phyloP scores from a whole-genome alignment of 2,888 invertebrate species.

The Exephanes ischioxanthus region DNA sequence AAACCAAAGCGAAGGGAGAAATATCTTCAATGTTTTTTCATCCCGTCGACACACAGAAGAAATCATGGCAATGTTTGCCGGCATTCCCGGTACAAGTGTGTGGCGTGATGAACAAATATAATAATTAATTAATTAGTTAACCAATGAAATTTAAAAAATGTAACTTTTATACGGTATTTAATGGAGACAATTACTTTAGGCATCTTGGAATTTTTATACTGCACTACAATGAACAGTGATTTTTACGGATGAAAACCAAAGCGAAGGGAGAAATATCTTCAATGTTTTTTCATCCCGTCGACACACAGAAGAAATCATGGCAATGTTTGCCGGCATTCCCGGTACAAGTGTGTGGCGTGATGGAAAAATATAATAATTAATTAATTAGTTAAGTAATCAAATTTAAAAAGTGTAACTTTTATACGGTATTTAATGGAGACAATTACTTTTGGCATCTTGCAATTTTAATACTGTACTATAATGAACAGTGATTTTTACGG shows the following conservation, averaged over 20 bases:
- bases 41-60: no score
- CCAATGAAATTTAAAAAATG: not conserved
- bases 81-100: no score
- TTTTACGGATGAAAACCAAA: no score
- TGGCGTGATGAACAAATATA: no score
- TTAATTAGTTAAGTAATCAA: not conserved
- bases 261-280: not conserved
- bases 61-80: no score
- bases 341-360: no score
- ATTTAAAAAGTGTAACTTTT: not conserved
- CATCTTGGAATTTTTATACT: no score
- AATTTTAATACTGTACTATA: not conserved
- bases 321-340: not conserved
- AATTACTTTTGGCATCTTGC: not conserved
- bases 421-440: not conserved
- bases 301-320: not conserved
- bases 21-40: slow-evolving; percentile 39
- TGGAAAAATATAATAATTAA: no score
- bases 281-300: slow-evolving; percentile 7
- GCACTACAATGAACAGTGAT: no score
- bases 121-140: no score
- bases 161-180: not conserved
- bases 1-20: not conserved
- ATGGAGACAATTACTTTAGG: no score
- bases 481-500: not conserved